Base-by-base conservation (phyloP, 2,888 invertebrate genomes). In the Trachelus stipa region DNA sequence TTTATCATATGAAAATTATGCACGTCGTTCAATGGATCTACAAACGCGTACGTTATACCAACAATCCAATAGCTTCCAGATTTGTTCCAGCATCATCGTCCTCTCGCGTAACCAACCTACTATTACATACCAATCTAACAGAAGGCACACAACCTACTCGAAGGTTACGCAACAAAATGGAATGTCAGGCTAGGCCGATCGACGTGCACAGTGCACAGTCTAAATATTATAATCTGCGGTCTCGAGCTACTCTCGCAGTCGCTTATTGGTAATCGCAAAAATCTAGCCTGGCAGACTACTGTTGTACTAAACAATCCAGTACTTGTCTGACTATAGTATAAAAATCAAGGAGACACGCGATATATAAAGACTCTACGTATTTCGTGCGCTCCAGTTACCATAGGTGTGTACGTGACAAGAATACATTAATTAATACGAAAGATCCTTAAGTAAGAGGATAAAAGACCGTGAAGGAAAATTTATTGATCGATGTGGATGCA, bases 201-300 rank as follows among this genome's bases (percentile, higher is more conserved):
- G 0, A 71, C 31, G 71, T 34, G 11, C 71, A 34, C 71, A 34
- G 71, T 71, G 31, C 71, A 71, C 33, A n/a, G 33, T 71, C 33
- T 71, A 31, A 34, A 80, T 78, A 74, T 80, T 37, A 68, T 40
- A 76, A 73, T 76, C 37, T 11, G 33, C 37, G 69, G 33, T 69
- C 73, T 76, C 76, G 71, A 71, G 34, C 35, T 34, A 71, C 78
- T 75, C 68, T 78, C 75, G 56, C 68, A 35, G 68, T 56, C 73
- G 34, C 31, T 68, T 23, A 34, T 33, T 56, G 31, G 9, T 56
- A 56, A 56, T 35, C 37, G 30, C 30, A 73, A 76, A 78, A 76
- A 69, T 73, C 73, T 33, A 40, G 33, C 76, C 73, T 40, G 23
- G 23, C 56, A 23, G 56, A 56, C 56, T 56, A 56, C 56, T 23